Conservation (phyloP, 2,888 invertebrate species). For the Stenolophus ochropezus region DNA sequence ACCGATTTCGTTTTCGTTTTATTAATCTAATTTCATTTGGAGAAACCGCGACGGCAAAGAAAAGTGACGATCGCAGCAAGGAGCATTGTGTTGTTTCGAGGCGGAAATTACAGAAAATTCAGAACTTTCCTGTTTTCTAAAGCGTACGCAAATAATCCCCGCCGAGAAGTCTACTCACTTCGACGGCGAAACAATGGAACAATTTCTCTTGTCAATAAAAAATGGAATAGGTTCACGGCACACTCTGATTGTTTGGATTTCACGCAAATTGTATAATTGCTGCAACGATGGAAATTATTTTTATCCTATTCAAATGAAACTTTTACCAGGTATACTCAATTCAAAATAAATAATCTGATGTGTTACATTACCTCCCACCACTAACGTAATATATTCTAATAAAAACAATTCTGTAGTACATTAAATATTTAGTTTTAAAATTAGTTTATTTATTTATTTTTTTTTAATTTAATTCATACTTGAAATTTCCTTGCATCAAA, state of each 20-base stretch:
- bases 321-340: too few relatives aligned
- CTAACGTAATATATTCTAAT: too few relatives aligned
- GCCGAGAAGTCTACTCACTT: constrained; percentile 35
- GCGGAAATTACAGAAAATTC: constrained; percentile 51
- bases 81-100: constrained; percentile 34
- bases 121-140: constrained; percentile 55
- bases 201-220: constrained; percentile 45
- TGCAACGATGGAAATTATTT: too few relatives aligned
- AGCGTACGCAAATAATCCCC: constrained; percentile 47
- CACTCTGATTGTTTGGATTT: constrained; percentile 50
- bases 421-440: too few relatives aligned
- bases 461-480: too few relatives aligned
- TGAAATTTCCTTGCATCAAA: too few relatives aligned
- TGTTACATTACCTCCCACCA: too few relatives aligned
- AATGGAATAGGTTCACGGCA: constrained; percentile 40
- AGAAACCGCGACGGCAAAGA: constrained; percentile 9
- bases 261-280: constrained; percentile 47
- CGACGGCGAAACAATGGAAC: constrained; percentile 40
- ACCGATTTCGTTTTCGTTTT: constrained; percentile 35
- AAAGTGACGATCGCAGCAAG: background rate
- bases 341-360: too few relatives aligned
- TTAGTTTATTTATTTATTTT: too few relatives aligned
- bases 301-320: too few relatives aligned
- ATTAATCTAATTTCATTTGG: constrained; percentile 30
- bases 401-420: too few relatives aligned